Evolutionary conservation across 2,797 vertebrate species (phyloP).

Genomic region (Fundulus diaphanus): DNA sequence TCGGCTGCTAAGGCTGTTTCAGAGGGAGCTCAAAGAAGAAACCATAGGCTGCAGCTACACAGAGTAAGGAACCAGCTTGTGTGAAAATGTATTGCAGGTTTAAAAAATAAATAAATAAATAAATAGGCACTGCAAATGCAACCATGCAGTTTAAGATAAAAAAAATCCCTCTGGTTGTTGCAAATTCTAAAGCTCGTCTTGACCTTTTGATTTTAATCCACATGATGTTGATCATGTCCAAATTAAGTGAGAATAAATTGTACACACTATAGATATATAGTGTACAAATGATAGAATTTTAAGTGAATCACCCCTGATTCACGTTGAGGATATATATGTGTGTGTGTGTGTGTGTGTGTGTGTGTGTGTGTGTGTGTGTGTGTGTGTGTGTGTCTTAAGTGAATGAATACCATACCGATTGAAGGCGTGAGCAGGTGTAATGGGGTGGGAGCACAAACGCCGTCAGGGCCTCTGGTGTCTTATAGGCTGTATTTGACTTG

Average conservation of each 20-base stretch:
- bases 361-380: not conserved
- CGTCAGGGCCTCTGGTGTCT: slow-evolving; percentile 40
- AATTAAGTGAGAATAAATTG: too few relatives aligned
- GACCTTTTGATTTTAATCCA: too few relatives aligned
- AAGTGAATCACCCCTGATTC: too few relatives aligned
- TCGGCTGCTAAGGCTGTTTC: slow-evolving; percentile 48
- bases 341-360: not conserved
- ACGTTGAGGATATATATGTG: too few relatives aligned
- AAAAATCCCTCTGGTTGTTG: slow-evolving; percentile 2
- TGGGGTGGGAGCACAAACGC: slow-evolving; percentile 18
- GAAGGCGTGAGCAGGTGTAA: slow-evolving; percentile 44
- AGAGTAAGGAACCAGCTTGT: slow-evolving; percentile 46
- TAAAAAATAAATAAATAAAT: too few relatives aligned
- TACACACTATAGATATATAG: too few relatives aligned
- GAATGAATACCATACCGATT: too few relatives aligned
- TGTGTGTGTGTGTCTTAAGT: too few relatives aligned
- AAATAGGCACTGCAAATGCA: slow-evolving; percentile 40
- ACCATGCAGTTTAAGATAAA: slow-evolving; percentile 25
- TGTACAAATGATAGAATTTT: too few relatives aligned
- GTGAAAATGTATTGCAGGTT: slow-evolving; percentile 29
- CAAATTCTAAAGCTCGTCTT: too few relatives aligned
- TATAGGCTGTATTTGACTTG: slow-evolving; percentile 55
- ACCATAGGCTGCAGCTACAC: slow-evolving; percentile 31
- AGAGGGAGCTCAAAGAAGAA: slow-evolving; percentile 42
- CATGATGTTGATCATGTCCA: too few relatives aligned